These are phyloP conservation scores for Polypedilum vanderplanki DNA, from an alignment of 1,140 invertebrate species.

Conservation along the genomic window DNA sequence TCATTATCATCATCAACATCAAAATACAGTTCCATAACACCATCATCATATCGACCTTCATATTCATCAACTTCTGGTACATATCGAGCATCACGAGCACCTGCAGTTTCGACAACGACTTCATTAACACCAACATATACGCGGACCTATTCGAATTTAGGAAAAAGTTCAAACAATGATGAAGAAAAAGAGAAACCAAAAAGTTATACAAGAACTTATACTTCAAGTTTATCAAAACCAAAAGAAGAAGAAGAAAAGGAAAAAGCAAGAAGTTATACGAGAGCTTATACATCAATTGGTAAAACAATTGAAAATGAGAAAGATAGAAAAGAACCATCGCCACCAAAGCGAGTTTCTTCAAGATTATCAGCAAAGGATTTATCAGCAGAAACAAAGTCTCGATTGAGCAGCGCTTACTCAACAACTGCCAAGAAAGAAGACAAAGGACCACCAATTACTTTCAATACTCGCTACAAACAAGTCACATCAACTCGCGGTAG, in stretches of 20 bases:
- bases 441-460: constrained; percentile 20
- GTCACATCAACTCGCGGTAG: constrained; percentile 32
- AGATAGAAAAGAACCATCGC: neutral
- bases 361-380: neutral
- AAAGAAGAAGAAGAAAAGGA: neutral
- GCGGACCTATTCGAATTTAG: neutral
- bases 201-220: neutral
- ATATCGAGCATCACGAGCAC: constrained; percentile 38
- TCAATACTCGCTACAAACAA: constrained; percentile 2
- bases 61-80: constrained; percentile 39
- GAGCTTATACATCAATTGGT: neutral
- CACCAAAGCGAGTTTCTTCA: neutral
- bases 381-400: constrained; percentile 11
- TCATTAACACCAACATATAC: neutral
- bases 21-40: constrained; percentile 33
- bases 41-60: constrained; percentile 40
- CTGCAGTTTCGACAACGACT: neutral
- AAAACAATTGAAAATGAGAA: neutral
- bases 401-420: neutral
- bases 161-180: neutral
- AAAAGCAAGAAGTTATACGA: neutral
- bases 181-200: neutral
- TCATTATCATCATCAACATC: constrained; percentile 15
- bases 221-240: constrained; percentile 23
- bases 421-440: neutral